Conservation (phyloP, 1,140 invertebrate genomes). For the Drosophila biarmipes region DNA sequence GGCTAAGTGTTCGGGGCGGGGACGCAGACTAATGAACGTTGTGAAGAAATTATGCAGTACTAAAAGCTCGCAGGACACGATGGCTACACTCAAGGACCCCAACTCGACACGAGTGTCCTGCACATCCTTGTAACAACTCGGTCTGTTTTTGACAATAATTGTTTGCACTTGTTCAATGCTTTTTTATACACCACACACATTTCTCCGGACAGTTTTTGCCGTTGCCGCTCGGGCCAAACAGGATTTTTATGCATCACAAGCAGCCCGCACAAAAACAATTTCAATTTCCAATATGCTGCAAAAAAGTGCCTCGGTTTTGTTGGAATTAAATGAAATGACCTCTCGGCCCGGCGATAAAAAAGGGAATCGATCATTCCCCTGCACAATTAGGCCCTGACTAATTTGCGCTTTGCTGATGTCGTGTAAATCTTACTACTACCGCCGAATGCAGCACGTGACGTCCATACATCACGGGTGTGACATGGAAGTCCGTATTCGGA, state of each 20-base stretch:
- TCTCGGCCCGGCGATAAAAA: conserved; percentile 13
- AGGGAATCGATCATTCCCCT: conserved; percentile 29
- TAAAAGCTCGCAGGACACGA: conserved; percentile 48
- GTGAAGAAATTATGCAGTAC: conserved; percentile 65
- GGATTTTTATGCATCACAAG: conserved; percentile 70
- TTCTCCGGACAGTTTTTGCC: conserved; percentile 32
- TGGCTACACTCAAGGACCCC: conserved; percentile 29
- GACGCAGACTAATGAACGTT: conserved; percentile 59
- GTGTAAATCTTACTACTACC: conserved; percentile 29
- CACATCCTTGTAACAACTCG: conserved; percentile 27
- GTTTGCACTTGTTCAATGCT: conserved; percentile 58
- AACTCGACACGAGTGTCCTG: conserved; percentile 44
- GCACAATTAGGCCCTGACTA: conserved; percentile 35
- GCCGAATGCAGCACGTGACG: conserved; percentile 33
- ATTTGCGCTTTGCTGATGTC: conserved; percentile 23
- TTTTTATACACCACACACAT: conserved; percentile 59
- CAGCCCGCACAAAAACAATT: conserved; percentile 49
- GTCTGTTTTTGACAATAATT: conserved; percentile 76
- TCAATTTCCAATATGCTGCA: conserved; percentile 41
- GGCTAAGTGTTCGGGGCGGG: conserved; percentile 42
- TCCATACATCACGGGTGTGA: conserved; percentile 41
- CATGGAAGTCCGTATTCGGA: conserved; percentile 19
- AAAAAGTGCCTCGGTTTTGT: conserved; percentile 28
- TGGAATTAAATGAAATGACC: conserved; percentile 30
- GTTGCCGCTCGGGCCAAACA: conserved; percentile 17